Percentiles rank a stretch among this genome's conserved stretches.
These are phyloP conservation scores for human DNA, from an alignment of 2,113 vertebrate genomes.

Conservation along the genomic window DNA sequence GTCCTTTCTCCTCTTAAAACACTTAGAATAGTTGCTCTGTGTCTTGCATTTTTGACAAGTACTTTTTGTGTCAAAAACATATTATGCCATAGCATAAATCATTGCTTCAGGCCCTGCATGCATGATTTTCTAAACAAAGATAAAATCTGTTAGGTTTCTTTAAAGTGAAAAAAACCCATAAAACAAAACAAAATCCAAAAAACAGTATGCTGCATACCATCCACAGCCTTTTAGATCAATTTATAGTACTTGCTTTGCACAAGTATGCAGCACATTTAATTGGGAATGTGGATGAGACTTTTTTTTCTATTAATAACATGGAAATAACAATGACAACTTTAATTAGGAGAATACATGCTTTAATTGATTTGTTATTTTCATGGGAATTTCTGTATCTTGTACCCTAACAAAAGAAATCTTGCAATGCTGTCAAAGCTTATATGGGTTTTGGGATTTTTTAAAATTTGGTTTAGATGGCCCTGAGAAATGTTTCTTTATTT, in stretches of 20 bases:
- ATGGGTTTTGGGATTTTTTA: not conserved
- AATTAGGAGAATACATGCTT: constrained; percentile 40
- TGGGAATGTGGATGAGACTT: not conserved
- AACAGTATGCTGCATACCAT: not conserved
- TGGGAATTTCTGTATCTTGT: constrained; percentile 12
- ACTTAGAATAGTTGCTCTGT: constrained; percentile 60
- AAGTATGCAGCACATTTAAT: constrained; percentile 37
- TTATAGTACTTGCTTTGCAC: not conserved
- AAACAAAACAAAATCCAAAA: constrained; percentile 34
- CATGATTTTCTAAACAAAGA: constrained; percentile 51
- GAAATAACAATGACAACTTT: not conserved
- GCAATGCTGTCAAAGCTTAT: not conserved
- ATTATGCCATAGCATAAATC: constrained; percentile 67
- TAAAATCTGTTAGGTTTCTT: constrained; percentile 48
- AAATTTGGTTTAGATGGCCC: constrained; percentile 3
- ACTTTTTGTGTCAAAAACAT: constrained; percentile 63
- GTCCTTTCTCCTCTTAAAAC: constrained; percentile 33
- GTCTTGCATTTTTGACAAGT: constrained; percentile 65
- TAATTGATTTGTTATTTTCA: constrained; percentile 55
- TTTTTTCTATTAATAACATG: not conserved
- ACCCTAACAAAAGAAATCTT: constrained; percentile 34
- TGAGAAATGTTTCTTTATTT: constrained; percentile 35
- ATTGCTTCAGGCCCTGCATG: not conserved
- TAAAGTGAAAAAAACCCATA: constrained; percentile 25
- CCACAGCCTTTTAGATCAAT: constrained; percentile 21